Conservation (phyloP, 1,140 invertebrate species). For the Brachionus rubens region DNA sequence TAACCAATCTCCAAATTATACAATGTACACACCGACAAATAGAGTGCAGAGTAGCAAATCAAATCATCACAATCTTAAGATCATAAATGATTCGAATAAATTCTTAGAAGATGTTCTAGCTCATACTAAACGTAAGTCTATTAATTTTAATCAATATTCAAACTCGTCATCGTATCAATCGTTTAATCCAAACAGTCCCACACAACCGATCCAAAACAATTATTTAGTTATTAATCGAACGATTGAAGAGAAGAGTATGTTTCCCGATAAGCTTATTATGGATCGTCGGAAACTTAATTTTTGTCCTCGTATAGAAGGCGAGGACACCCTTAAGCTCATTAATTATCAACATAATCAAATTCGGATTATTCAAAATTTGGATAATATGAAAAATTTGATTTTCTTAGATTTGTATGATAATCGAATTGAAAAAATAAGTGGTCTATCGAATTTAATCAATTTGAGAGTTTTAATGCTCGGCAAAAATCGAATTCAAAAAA, state of each 20-base stretch:
- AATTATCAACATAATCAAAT: constrained; percentile 87
- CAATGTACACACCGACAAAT: neutral
- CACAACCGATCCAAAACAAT: neutral
- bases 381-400: constrained; percentile 70
- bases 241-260: neutral
- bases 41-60: neutral
- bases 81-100: constrained; percentile 40
- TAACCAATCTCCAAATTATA: constrained; percentile 5
- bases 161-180: constrained; percentile 1
- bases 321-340: constrained; percentile 73
- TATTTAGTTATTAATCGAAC: constrained; percentile 19
- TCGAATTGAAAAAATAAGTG: constrained; percentile 78
- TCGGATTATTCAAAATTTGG: constrained; percentile 69
- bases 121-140: neutral
- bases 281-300: constrained; percentile 55
- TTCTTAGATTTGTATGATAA: constrained; percentile 91
- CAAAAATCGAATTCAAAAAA: constrained; percentile 77
- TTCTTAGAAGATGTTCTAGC: constrained; percentile 35
- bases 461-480: constrained; percentile 79
- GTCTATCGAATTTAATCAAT: constrained; percentile 70
- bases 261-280: constrained; percentile 38
- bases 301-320: constrained; percentile 72
- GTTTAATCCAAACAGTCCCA: neutral
- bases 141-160: constrained; percentile 11
- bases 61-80: constrained; percentile 33